Percentiles rank a stretch among this genome's conserved stretches.
Conservation (phyloP, 2,113 vertebrate genomes). For the Phyllostomus discolor region DNA sequence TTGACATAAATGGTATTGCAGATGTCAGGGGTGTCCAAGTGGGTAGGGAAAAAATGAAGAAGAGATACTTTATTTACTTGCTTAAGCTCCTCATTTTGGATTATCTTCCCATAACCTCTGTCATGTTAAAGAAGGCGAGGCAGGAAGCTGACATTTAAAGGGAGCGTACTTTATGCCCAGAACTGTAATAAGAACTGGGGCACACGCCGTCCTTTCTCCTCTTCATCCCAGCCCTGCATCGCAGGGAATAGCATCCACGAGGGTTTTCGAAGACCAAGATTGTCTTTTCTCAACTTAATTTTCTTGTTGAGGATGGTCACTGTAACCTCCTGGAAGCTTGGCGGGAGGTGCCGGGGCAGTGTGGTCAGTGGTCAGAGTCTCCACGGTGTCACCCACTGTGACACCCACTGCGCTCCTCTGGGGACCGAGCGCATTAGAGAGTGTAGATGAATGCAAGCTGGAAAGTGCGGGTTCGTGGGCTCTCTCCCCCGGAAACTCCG, state of each 20-base stretch:
- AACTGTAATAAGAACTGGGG: not conserved
- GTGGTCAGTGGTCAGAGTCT: not conserved
- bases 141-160: not conserved
- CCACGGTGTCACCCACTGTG: not conserved
- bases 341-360: no score
- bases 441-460: not conserved
- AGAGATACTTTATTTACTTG: slow-evolving; percentile 53
- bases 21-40: slow-evolving; percentile 37
- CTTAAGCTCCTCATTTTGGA: slow-evolving; percentile 19
- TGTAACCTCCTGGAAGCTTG: not conserved
- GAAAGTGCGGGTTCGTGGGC: not conserved
- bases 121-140: not conserved
- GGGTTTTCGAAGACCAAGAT: not conserved
- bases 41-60: slow-evolving; percentile 38
- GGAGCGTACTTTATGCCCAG: not conserved
- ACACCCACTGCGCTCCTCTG: not conserved
- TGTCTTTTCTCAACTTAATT: not conserved
- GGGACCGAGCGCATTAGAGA: rapidly evolving
- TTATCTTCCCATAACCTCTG: slow-evolving; percentile 37
- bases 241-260: not conserved
- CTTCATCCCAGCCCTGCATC: rapidly evolving
- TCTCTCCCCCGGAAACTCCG: not conserved
- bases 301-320: not conserved
- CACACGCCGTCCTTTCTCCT: rapidly evolving
- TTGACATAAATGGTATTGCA: slow-evolving; percentile 47